Conservation (phyloP, 2,797 vertebrate species). For the Coracias cyanogaster region DNA sequence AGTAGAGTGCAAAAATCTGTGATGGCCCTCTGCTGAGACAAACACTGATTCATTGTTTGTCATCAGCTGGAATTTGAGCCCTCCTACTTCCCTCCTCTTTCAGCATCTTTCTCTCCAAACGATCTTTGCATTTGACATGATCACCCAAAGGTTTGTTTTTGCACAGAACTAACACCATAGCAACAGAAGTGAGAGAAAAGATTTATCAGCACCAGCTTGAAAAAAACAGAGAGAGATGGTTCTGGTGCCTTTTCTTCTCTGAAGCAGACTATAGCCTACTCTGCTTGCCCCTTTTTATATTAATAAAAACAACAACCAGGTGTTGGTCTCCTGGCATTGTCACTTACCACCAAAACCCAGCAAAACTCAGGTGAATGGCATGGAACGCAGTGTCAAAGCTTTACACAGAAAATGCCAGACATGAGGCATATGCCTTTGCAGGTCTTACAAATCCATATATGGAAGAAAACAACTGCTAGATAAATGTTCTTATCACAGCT, state of each 20-base stretch:
- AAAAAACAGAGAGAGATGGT: not conserved
- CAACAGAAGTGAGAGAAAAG: constrained; percentile 41
- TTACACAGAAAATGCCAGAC: not conserved
- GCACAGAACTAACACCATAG: constrained; percentile 35
- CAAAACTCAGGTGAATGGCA: not conserved
- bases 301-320: not conserved
- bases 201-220: not conserved
- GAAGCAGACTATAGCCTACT: not conserved
- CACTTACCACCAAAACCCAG: not conserved
- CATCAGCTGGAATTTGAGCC: constrained; percentile 55
- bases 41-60: constrained; percentile 62
- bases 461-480: not conserved
- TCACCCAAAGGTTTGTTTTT: constrained; percentile 45
- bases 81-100: constrained; percentile 54
- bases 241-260: not conserved
- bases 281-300: not conserved
- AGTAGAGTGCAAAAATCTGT: constrained; percentile 35
- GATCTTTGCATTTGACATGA: constrained; percentile 29
- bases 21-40: constrained; percentile 35
- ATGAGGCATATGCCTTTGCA: not conserved
- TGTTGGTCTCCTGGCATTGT: not conserved
- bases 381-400: not conserved
- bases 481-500: not conserved
- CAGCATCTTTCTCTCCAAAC: constrained; percentile 16
- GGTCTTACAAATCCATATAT: not conserved